Base-by-base conservation (phyloP, 2,113 vertebrate species). In the Meles meles region DNA sequence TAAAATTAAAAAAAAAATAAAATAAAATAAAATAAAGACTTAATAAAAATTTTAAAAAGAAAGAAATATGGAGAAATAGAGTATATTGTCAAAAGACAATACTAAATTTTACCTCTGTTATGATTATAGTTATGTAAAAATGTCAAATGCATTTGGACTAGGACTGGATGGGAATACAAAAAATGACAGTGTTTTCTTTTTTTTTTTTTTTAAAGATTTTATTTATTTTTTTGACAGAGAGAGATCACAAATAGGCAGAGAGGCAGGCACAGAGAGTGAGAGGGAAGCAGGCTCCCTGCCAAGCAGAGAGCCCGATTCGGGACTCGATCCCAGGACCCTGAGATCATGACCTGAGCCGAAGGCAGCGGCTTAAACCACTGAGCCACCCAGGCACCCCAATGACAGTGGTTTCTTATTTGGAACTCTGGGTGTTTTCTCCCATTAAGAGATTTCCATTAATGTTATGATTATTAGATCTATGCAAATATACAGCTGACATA, bases 391-490 rank as follows among this genome's bases (percentile, higher is more conserved):
- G n/a, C n/a, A n/a, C n/a, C n/a, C n/a, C n/a, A 83, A 71, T 20
- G 11, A 29, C 21, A 77, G 27, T n/a, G 61, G 88, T 59, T 89
- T 94, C 13, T 93, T 95, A 47, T 79, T 59, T 80, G 44, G 29
- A 88, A 91, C 77, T 83, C 71, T 87, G 8, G 23, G 3, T 90
- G 31, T 44, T 93, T 90, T 94, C 42, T 9, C 49, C 55, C 18
- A 52, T 80, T 92, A 90, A 88, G 27, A 72, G 37, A 88, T 71
- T 81, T 84, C 57, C 17, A 94, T 69, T 92, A 39, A 76, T 71
- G 4, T 65, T 55, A 79, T 52, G 44, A 57, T 93, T 84, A 84
- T 90, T 94, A 80, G 84, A 94, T 44, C 96, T 95, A 86, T 82
- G 12, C 57, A 96, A 93, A 89, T 86, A 95, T 15, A 31, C 49